phyloP scores from a whole-genome alignment of 2,113 vertebrate genomes.

The Gorsachius goisagi region DNA sequence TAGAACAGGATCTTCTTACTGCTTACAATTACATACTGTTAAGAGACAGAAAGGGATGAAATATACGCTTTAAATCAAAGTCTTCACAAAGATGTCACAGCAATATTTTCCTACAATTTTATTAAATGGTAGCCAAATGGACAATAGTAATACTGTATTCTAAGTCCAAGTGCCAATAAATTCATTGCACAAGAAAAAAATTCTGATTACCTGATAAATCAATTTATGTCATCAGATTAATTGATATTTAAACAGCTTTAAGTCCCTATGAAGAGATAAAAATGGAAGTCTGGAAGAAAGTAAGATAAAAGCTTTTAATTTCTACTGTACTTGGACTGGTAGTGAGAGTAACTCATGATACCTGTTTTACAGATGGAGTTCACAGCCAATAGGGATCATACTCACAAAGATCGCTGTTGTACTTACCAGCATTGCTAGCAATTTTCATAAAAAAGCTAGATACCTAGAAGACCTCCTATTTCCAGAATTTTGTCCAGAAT shows the following conservation, averaged over 20 bases:
- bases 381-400: neutral
- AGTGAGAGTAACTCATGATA: neutral
- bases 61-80: neutral
- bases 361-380: neutral
- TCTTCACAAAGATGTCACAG: neutral
- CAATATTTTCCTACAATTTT: neutral
- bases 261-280: neutral
- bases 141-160: neutral
- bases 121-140: neutral
- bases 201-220: neutral
- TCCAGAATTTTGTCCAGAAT: neutral
- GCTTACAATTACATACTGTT: conserved; percentile 96
- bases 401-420: neutral
- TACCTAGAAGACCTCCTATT: neutral
- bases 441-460: neutral
- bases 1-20: conserved; percentile 99
- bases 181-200: neutral
- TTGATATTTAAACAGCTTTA: neutral
- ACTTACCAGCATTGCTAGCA: neutral
- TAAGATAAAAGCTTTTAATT: neutral
- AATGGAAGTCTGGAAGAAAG: neutral
- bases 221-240: neutral
- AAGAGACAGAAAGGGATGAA: conserved; percentile 27
- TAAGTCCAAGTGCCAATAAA: neutral
- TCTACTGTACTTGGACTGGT: neutral